Base-by-base conservation (phyloP, 2,797 vertebrate genomes). In the Alectoris magna region DNA sequence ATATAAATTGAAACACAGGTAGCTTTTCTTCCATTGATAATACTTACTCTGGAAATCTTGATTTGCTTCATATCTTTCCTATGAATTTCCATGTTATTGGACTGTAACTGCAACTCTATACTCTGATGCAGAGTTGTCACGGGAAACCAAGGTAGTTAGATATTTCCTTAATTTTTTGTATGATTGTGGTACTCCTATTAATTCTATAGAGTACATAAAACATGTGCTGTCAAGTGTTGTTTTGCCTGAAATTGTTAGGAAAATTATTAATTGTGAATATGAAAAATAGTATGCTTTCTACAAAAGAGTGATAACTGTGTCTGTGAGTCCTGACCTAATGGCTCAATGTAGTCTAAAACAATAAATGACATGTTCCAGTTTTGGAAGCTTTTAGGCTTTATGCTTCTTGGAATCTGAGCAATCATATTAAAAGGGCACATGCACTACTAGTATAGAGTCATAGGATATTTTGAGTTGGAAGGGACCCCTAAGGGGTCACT, bases 1-100 rank as follows among this genome's bases (percentile, higher is more conserved):
- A 5, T 43, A 5, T 0, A 0, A 11, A 27, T 43, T 43, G 26
- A 26, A 11, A 6, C 31, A 10, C 0, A 1, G 36, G 27, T 23
- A 1, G 2, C 62, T 77, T 67, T 36, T 60, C 31, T 90, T 55
- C n/a, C 26, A 6, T 17, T 76, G 55, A 10, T 14, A 34, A 8
- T 56, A 24, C 39, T 69, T 63, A 34, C 9, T 55, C 44, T 43
- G 38, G 23, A 90, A 94, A 51, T 38, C 5, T 29, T 72, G 11
- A 19, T 8, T 10, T 34, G 15, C 14, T 76, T 60, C 4, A 26
- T 48, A 18, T 6, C 16, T 66, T 60, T 59, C 46, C 49, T 79
- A 19, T 77, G 26, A 64, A 79, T 44, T 46, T 17, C 6, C 41
- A 2, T 36, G 5, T 62, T 82, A 56, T 21, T 29, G 12, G 53